Conservation (phyloP, 2,113 vertebrate genomes). For the Budorcas taxicolor region DNA sequence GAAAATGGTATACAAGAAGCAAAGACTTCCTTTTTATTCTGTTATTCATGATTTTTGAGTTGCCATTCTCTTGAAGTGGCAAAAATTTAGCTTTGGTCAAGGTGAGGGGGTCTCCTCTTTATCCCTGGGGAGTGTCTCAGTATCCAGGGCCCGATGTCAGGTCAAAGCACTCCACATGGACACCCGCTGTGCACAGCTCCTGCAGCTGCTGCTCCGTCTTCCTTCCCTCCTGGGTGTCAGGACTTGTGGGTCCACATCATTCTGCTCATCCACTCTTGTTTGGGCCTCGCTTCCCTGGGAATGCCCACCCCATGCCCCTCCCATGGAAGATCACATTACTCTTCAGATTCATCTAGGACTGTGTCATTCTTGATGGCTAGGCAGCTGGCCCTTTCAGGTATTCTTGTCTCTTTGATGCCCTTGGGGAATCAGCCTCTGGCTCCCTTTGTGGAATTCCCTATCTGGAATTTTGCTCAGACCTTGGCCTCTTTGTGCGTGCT, state of each 20-base stretch:
- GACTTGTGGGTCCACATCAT: neutral
- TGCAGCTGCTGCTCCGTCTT: neutral
- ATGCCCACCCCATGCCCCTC: neutral
- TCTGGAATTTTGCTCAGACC: neutral
- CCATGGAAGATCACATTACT: fast-evolving
- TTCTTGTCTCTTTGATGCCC: neutral
- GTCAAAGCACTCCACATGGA: neutral
- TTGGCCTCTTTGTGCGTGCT: neutral
- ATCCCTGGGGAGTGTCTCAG: neutral
- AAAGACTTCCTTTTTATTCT: neutral
- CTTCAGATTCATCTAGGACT: fast-evolving
- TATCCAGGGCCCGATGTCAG: no score
- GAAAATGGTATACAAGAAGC: neutral
- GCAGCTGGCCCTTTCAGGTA: neutral
- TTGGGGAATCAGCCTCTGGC: neutral
- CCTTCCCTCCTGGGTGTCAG: fast-evolving
- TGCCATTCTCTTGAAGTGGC: neutral
- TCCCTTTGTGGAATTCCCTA: neutral
- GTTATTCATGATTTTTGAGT: neutral
- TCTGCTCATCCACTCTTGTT: neutral
- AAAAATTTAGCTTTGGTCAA: neutral
- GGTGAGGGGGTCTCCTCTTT: neutral
- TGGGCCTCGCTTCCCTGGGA: fast-evolving
- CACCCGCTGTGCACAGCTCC: neutral
- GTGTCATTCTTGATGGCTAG: neutral